These are phyloP conservation scores for Mixornis gularis DNA, from an alignment of 2,113 vertebrate genomes.

Conservation along the genomic window DNA sequence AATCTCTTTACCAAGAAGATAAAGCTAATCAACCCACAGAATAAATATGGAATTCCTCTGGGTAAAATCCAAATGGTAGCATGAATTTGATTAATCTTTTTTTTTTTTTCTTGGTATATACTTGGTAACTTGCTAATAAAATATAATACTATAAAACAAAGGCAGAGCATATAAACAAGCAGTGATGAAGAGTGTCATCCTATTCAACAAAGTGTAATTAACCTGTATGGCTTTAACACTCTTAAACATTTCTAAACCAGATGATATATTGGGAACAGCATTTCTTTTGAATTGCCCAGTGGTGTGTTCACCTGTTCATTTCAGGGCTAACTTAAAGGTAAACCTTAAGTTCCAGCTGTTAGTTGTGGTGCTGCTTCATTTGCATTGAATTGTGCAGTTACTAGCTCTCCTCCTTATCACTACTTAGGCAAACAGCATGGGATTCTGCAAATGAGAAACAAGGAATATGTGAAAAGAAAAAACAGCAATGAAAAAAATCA, in stretches of 20 bases:
- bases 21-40: conserved; percentile 20
- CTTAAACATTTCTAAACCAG: not conserved
- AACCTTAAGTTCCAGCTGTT: not conserved
- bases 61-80: not conserved
- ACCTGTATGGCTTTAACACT: not conserved
- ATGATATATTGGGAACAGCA: not conserved
- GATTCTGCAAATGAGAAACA: not conserved
- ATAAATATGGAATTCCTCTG: not conserved
- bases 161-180: not conserved
- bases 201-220: not conserved
- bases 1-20: not conserved
- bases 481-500: not conserved
- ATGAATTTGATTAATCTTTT: not conserved
- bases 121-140: not conserved
- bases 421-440: not conserved
- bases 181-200: not conserved
- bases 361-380: not conserved
- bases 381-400: not conserved
- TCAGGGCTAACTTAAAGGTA: not conserved
- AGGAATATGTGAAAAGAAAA: not conserved
- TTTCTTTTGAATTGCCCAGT: not conserved
- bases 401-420: not conserved
- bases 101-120: not conserved
- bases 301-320: not conserved
- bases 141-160: not conserved